Evolutionary conservation across 2,888 invertebrate species (phyloP).

Genomic region (Macrosiphum euphorbiae): DNA sequence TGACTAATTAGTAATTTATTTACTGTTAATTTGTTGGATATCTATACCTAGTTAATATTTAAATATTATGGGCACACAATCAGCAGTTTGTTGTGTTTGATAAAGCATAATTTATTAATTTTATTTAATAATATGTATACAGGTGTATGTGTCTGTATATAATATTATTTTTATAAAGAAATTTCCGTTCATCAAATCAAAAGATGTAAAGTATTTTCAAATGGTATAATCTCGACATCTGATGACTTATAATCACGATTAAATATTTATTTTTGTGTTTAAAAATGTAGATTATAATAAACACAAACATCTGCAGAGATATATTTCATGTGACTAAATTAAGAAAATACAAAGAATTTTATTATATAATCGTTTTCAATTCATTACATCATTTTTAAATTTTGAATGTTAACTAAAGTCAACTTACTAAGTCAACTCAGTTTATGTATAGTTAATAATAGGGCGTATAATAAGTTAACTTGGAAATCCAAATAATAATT

Average conservation of each 20-base stretch:
- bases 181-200: not conserved
- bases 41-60: not conserved
- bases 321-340: not conserved
- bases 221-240: not conserved
- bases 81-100: not conserved
- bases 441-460: not conserved
- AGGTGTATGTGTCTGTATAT: not conserved
- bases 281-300: not conserved
- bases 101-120: not conserved
- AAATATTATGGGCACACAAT: not conserved
- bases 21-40: no score
- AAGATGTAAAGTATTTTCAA: not conserved
- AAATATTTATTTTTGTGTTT: not conserved
- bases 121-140: not conserved
- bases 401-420: not conserved
- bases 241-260: not conserved
- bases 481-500: not conserved
- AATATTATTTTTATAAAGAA: not conserved
- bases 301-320: not conserved
- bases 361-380: not conserved
- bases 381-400: not conserved
- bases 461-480: not conserved
- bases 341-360: not conserved
- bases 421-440: not conserved
- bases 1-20: no score